Percentiles rank a stretch among this genome's conserved stretches.
Evolutionary conservation across 2,797 vertebrate genomes (phyloP).

Genomic region (Enteromius viviparus): DNA sequence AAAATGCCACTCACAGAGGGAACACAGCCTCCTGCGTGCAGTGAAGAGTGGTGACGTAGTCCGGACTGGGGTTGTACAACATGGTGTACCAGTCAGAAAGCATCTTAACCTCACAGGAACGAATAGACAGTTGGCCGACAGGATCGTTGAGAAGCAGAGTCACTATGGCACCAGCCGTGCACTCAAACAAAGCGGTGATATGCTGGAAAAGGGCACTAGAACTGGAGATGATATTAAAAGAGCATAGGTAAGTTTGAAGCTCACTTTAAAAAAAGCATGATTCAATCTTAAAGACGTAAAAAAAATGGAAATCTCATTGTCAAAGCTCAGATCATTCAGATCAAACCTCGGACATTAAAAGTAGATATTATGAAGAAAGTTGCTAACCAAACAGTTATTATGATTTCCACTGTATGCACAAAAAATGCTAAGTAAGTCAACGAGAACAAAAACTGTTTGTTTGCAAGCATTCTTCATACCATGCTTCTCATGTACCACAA

Average conservation of each 20-base stretch:
- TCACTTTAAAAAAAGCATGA: not conserved
- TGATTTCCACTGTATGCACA: not conserved
- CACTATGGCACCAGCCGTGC: slow-evolving; percentile 80
- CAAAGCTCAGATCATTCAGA: not conserved
- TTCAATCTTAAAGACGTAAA: not conserved
- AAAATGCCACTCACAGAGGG: slow-evolving; percentile 83
- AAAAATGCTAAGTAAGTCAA: not conserved
- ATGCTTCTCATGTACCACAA: not conserved
- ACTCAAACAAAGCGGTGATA: slow-evolving; percentile 88
- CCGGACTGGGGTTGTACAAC: slow-evolving; percentile 97
- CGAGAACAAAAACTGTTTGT: not conserved
- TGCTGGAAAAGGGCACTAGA: slow-evolving; percentile 95
- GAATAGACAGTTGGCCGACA: slow-evolving; percentile 81
- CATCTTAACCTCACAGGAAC: slow-evolving; percentile 91
- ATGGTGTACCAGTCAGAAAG: slow-evolving; percentile 99
- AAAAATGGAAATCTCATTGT: not conserved
- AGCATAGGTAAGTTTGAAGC: not conserved
- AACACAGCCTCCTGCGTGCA: slow-evolving; percentile 98
- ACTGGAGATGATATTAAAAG: slow-evolving; percentile 65
- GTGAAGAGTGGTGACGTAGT: slow-evolving; percentile 93
- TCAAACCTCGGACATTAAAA: not conserved
- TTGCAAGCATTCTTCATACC: not conserved
- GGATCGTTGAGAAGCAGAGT: slow-evolving; percentile 91
- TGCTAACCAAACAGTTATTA: not conserved
- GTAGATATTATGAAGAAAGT: not conserved